Conservation (phyloP, 2,797 vertebrate genomes). For the Enteromius viviparus region DNA sequence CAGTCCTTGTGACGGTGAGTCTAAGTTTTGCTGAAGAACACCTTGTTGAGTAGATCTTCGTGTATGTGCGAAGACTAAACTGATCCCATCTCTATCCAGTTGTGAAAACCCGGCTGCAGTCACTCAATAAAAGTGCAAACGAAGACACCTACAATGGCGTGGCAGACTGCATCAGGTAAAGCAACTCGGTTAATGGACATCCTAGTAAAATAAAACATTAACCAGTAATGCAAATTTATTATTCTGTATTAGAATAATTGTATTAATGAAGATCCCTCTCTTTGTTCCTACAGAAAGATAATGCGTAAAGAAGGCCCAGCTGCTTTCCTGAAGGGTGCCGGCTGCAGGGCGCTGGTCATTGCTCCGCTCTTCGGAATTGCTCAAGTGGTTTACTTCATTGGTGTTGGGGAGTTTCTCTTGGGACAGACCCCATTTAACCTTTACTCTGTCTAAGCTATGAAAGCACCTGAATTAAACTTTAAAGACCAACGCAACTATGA, state of each 20-base stretch:
- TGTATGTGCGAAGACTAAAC: not conserved
- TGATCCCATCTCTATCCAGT: slow-evolving; percentile 66
- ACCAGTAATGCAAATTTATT: not conserved
- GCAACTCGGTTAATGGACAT: not conserved
- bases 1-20: slow-evolving; percentile 85
- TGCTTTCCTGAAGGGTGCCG: slow-evolving; percentile 83
- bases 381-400: slow-evolving; percentile 84
- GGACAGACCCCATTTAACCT: slow-evolving; percentile 77
- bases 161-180: slow-evolving; percentile 82
- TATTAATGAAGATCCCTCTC: not conserved
- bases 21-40: not conserved
- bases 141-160: slow-evolving; percentile 85
- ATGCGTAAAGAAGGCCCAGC: slow-evolving; percentile 80
- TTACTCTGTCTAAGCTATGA: slow-evolving; percentile 71
- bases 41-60: slow-evolving; percentile 2
- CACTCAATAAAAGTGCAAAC: slow-evolving; percentile 80
- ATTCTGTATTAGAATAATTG: no score
- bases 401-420: slow-evolving; percentile 83
- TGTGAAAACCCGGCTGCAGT: slow-evolving; percentile 85
- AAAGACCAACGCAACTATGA: slow-evolving; percentile 62
- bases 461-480: slow-evolving; percentile 60
- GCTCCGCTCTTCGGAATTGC: slow-evolving; percentile 88
- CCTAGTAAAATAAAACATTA: not conserved
- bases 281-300: slow-evolving; percentile 76
- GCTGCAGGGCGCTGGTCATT: slow-evolving; percentile 83